Evolutionary conservation across 2,113 vertebrate genomes (phyloP), one percentile per base, ranked within the genome.

Genomic region (Falco punctatus): DNA sequence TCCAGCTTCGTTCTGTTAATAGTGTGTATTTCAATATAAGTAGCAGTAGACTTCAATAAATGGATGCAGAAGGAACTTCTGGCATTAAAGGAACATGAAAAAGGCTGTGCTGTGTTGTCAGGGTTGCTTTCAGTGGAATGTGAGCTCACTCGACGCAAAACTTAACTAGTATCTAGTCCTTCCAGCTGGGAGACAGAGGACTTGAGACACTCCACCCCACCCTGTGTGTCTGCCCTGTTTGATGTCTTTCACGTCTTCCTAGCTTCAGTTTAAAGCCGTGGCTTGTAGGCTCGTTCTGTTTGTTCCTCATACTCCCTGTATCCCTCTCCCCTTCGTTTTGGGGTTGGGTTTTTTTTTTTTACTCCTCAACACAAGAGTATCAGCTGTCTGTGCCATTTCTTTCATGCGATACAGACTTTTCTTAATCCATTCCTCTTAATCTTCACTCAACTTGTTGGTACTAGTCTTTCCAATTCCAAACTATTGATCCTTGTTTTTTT

Each of bases 151-250:
- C 54, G 86, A 95, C 2, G 2, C 88, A 94, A 15, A 94, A 85
- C 72, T 67, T 65, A 79, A 13, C 61, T n/a, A 54, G 77, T 96
- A 96, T 95, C 95, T 96, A 27, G 91, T 89, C 91, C 95, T 95
- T 94, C 92, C 94, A 96, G 95, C 91, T 95, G 91, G 78, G 91
- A 88, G 96, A 81, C 82, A 61, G 59, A 73, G 88, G 42, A 51
- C 77, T 90, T 1, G 13, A 96, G 92, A 70, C 89, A 52, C 80
- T 69, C 65, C 32, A 84, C 96, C 88, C 92, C 79, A 80, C 88
- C 82, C 92, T 73, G 23, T 51, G 75, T 70, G 71, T 95, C 67
- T 94, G 94, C 65, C 51, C 81, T 89, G 75, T 94, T 96, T 96
- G 93, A 93, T 95, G 92, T 90, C 75, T 73, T 90, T 74, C 82